Conservation (phyloP, 2,113 vertebrate species). For the Tauraco erythrolophus region DNA sequence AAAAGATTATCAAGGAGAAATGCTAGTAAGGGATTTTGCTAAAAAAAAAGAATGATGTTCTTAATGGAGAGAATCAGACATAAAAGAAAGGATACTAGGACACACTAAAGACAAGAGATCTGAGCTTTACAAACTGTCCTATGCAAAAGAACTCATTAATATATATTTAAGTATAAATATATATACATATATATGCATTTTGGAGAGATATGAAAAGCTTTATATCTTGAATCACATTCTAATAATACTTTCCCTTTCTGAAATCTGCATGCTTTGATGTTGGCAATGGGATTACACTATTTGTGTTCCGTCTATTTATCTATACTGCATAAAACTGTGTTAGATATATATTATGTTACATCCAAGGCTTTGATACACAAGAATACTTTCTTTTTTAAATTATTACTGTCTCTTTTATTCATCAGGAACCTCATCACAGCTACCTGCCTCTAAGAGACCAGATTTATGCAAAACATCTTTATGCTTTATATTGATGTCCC, state of each 20-base stretch:
- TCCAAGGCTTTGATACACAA: neutral
- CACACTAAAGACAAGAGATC: constrained; percentile 19
- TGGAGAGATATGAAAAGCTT: constrained; percentile 34
- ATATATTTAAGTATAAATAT: constrained; percentile 18
- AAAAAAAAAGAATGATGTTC: constrained; percentile 27
- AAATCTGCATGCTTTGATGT: constrained; percentile 43
- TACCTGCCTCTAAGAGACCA: neutral
- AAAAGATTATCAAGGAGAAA: constrained; percentile 74
- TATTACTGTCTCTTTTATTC: neutral
- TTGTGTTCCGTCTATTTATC: constrained; percentile 44
- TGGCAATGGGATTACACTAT: neutral
- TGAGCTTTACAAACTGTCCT: neutral
- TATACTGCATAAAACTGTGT: neutral
- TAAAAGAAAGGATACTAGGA: constrained; percentile 64
- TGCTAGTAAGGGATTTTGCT: constrained; percentile 58
- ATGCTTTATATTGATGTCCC: neutral
- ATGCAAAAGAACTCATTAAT: neutral
- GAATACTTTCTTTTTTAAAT: constrained; percentile 30
- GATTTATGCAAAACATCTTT: neutral
- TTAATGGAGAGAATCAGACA: constrained; percentile 30
- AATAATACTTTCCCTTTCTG: constrained; percentile 12
- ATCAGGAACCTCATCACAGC: neutral
- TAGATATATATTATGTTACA: constrained; percentile 12
- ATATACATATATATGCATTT: neutral
- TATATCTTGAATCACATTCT: constrained; percentile 18